Percentiles rank a stretch among this genome's conserved stretches.
These are phyloP conservation scores for Tetraodon nigroviridis DNA, from an alignment of 2,113 vertebrate species.

Conservation along the genomic window DNA sequence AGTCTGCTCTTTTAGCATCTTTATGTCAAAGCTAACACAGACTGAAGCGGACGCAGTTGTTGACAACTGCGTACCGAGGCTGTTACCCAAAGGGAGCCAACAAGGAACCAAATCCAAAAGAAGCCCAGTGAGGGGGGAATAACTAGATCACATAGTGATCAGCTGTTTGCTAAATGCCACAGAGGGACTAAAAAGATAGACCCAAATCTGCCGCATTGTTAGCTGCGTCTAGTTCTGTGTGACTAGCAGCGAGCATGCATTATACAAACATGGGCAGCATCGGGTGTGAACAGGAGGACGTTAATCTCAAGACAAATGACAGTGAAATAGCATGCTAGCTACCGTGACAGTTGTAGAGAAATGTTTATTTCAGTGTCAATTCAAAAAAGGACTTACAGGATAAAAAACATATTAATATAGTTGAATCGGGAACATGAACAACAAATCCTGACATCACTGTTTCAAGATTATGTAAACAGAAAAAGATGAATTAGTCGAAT, in stretches of 20 bases:
- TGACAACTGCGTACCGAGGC: constrained; percentile 31
- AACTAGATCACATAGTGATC: constrained; percentile 54
- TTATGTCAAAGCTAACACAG: too few relatives aligned
- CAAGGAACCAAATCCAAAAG: constrained; percentile 46
- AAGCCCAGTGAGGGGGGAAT: constrained; percentile 53
- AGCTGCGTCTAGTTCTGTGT: constrained; percentile 11
- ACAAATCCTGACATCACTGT: not conserved
- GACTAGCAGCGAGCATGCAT: constrained; percentile 24
- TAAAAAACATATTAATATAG: not conserved
- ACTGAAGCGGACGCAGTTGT: constrained; percentile 50
- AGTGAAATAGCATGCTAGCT: constrained; percentile 9
- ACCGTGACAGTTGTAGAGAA: constrained; percentile 6
- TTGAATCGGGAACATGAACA: not conserved
- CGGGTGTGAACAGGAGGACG: constrained; percentile 44
- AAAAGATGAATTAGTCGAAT: not conserved
- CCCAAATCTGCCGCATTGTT: constrained; percentile 34
- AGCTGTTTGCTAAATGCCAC: constrained; percentile 59
- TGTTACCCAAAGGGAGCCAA: constrained; percentile 39
- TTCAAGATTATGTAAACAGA: too few relatives aligned
- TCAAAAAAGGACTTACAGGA: constrained; percentile 3
- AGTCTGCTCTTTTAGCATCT: too few relatives aligned
- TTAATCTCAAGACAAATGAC: constrained; percentile 21
- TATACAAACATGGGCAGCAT: constrained; percentile 29
- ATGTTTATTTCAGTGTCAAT: constrained; percentile 16
- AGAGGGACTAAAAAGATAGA: constrained; percentile 25